These are phyloP conservation scores for Pseudeuparius sepicola DNA, from an alignment of 2,888 invertebrate species.

Conservation along the genomic window DNA sequence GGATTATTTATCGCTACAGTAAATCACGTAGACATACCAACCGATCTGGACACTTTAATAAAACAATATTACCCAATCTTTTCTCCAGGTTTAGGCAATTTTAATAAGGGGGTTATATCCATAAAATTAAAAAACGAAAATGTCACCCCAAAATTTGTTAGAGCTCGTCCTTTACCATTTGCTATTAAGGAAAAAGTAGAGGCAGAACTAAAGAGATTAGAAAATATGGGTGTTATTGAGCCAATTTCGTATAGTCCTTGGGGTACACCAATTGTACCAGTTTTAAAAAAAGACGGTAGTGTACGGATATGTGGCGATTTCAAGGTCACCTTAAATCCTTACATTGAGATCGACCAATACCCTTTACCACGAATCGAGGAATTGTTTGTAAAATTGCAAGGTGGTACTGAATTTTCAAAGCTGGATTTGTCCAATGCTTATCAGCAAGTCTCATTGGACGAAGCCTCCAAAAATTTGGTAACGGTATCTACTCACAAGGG, in stretches of 20 bases:
- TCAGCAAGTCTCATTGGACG: constrained; percentile 13
- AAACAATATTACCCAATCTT: background rate
- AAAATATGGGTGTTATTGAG: background rate
- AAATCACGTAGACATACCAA: background rate
- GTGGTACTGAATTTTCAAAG: constrained; percentile 23
- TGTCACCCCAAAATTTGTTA: constrained; percentile 1
- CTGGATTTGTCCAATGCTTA: constrained; percentile 14
- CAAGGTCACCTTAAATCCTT: constrained; percentile 26
- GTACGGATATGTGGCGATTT: constrained; percentile 20
- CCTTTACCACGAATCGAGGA: constrained; percentile 25
- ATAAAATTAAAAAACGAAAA: background rate
- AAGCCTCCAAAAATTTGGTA: constrained; percentile 1
- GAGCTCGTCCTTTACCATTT: background rate
- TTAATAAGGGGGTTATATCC: background rate
- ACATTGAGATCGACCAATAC: constrained; percentile 25
- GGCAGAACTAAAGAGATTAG: background rate
- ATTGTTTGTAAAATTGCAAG: constrained; percentile 21
- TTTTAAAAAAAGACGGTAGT: constrained; percentile 15
- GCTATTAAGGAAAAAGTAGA: constrained; percentile 1
- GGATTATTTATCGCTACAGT: background rate
- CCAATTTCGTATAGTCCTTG: background rate
- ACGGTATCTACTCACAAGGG: constrained; percentile 24
- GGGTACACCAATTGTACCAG: constrained; percentile 1
- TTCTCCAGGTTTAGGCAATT: background rate
- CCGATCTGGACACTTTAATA: background rate